Conservation (phyloP, 2,888 invertebrate genomes). For the Rotaria socialis region DNA sequence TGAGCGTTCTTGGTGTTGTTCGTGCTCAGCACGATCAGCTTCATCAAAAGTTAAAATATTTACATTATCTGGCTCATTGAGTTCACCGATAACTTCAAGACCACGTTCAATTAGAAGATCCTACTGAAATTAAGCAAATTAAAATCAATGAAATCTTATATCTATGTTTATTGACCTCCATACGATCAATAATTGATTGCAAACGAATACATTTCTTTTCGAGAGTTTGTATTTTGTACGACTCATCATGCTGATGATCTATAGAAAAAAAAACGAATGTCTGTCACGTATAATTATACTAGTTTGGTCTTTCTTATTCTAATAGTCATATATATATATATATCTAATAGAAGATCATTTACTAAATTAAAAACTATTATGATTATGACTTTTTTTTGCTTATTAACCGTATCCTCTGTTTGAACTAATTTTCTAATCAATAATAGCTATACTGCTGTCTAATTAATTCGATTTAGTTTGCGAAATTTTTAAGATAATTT, state of each 20-base stretch:
- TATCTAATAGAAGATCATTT: too few relatives aligned
- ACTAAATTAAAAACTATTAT: too few relatives aligned
- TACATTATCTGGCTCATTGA: constrained; percentile 5
- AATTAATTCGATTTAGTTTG: too few relatives aligned
- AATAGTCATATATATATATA: too few relatives aligned
- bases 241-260: not conserved
- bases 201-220: constrained; percentile 36
- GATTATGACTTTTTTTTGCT: too few relatives aligned
- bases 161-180: constrained; percentile 36
- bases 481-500: too few relatives aligned
- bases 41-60: constrained; percentile 14
- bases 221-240: constrained; percentile 4
- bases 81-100: constrained; percentile 30
- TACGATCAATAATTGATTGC: constrained; percentile 32
- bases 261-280: not conserved
- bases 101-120: constrained; percentile 41
- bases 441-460: too few relatives aligned
- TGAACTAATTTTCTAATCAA: too few relatives aligned
- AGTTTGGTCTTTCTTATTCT: too few relatives aligned
- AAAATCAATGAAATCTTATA: not conserved
- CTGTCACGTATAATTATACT: too few relatives aligned
- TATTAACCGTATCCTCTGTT: too few relatives aligned
- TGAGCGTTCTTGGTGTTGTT: not conserved
- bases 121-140: not conserved
- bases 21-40: constrained; percentile 18